Conservation (phyloP, 2,888 invertebrate species). For the Cephus pygmeus region DNA sequence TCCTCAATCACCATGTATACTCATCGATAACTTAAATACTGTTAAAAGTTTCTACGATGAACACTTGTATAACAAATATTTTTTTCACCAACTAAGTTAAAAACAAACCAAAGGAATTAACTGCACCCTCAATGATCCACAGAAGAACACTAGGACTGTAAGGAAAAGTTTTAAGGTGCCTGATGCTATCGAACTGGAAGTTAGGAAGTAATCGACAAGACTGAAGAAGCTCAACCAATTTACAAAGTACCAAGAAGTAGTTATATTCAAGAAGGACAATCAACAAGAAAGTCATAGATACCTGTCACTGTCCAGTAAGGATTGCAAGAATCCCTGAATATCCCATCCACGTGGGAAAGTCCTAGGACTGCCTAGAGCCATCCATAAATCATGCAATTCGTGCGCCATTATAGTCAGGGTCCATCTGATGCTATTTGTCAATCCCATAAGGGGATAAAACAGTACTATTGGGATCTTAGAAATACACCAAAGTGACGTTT, state of each 20-base stretch:
- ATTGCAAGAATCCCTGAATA: neutral
- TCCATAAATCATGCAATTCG: conserved; percentile 38
- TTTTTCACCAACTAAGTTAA: no score
- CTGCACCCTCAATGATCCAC: no score
- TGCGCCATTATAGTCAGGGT: conserved; percentile 30
- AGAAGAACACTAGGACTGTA: no score
- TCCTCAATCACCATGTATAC: no score
- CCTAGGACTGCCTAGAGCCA: conserved; percentile 4
- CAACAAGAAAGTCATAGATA: neutral
- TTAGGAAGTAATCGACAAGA: neutral
- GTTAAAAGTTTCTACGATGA: no score
- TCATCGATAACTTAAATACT: no score
- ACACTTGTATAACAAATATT: no score
- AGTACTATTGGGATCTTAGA: neutral
- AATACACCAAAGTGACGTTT: neutral
- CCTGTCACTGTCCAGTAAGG: neutral
- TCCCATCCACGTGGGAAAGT: neutral
- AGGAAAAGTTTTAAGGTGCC: neutral
- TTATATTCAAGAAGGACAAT: neutral
- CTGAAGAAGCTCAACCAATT: neutral
- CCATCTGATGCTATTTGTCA: conserved; percentile 10
- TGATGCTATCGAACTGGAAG: neutral
- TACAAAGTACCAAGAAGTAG: neutral
- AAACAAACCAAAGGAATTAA: no score
- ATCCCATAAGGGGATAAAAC: neutral